Conservation (phyloP, 2,113 vertebrate genomes). For the Picathartes gymnocephalus region DNA sequence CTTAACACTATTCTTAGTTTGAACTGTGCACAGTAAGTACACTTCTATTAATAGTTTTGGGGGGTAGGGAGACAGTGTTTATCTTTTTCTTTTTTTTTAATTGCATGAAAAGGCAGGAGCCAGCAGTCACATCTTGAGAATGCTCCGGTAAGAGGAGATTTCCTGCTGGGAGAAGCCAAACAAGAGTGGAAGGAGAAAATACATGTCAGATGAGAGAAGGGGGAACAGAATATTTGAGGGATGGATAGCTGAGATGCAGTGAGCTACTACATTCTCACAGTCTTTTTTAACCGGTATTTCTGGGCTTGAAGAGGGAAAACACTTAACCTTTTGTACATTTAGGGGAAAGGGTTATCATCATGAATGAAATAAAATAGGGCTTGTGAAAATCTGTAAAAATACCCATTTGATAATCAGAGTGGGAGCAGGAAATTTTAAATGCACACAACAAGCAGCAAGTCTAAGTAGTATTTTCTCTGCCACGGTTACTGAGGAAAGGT, state of each 20-base stretch:
- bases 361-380: background rate
- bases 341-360: background rate
- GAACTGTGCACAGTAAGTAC: background rate
- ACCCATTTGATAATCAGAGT: background rate
- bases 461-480: background rate
- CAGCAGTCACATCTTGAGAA: background rate
- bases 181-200: background rate
- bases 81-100: background rate
- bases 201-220: background rate
- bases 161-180: background rate
- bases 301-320: background rate
- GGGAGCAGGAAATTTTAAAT: background rate
- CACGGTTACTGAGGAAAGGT: background rate
- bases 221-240: background rate
- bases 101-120: background rate
- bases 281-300: background rate
- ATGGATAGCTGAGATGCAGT: background rate
- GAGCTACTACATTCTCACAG: background rate
- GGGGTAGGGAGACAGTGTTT: background rate
- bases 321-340: background rate
- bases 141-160: background rate
- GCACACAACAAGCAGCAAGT: background rate
- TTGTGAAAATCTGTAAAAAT: background rate
- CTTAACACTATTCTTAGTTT: conserved; percentile 1
- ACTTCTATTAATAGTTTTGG: background rate